These are phyloP conservation scores for Lagopus leucura DNA, from an alignment of 2,113 vertebrate species.

Conservation along the genomic window DNA sequence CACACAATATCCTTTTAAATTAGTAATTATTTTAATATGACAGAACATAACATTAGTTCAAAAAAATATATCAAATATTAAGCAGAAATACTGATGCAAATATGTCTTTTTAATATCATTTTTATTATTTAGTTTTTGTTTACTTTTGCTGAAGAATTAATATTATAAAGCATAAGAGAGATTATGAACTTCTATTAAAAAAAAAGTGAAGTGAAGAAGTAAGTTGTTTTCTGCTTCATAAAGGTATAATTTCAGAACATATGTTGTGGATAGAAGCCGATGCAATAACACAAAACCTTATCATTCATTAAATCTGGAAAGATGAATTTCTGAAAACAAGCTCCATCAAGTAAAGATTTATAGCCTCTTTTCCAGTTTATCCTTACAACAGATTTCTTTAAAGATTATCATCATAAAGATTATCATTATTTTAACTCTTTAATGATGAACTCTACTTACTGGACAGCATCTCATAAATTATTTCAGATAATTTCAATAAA, in stretches of 20 bases:
- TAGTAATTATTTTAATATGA: background rate
- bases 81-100: background rate
- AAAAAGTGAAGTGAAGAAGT: rapidly evolving
- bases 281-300: background rate
- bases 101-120: background rate
- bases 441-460: slow-evolving; percentile 18
- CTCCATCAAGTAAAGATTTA: background rate
- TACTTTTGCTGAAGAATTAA: background rate
- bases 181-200: background rate
- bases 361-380: background rate
- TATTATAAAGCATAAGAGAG: slow-evolving; percentile 1
- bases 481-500: slow-evolving; percentile 46
- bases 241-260: background rate
- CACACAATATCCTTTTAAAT: background rate
- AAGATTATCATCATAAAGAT: background rate
- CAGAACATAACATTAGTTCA: background rate
- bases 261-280: background rate
- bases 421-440: background rate
- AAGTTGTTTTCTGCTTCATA: background rate
- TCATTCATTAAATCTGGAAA: background rate
- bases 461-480: slow-evolving; percentile 28
- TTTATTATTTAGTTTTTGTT: background rate
- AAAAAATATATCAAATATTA: background rate
- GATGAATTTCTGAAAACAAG: background rate
- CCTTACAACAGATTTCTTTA: background rate